Conservation (phyloP, 2,888 invertebrate species). For the Nipponacmea schrenckii region DNA sequence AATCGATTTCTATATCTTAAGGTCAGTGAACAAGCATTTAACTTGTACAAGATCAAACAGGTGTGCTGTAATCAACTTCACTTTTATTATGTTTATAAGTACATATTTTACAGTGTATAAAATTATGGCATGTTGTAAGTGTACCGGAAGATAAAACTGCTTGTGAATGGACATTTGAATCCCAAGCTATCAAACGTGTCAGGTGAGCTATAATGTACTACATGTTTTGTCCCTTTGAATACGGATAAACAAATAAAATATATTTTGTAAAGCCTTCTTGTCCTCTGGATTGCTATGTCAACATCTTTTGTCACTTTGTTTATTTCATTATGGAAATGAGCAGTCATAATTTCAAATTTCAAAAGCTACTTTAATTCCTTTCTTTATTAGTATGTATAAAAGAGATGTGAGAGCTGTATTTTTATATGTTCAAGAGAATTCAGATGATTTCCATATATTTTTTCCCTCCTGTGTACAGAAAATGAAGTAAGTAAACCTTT, state of each 20-base stretch:
- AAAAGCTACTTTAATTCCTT: too few species aligned
- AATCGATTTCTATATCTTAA: too few species aligned
- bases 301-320: too few species aligned
- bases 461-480: conserved; percentile 90
- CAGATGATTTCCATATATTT: conserved; percentile 90
- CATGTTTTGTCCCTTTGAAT: too few species aligned
- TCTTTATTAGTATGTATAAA: conserved; percentile 83
- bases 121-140: conserved; percentile 62
- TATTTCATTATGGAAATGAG: too few species aligned
- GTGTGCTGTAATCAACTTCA: too few species aligned
- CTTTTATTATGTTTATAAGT: background rate
- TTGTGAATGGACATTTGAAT: conserved; percentile 88
- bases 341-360: too few species aligned
- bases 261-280: too few species aligned
- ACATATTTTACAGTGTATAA: conserved; percentile 46
- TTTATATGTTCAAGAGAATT: conserved; percentile 96
- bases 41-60: too few species aligned
- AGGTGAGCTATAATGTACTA: conserved; percentile 70
- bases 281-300: too few species aligned
- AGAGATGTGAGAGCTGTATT: conserved; percentile 95
- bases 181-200: conserved; percentile 88
- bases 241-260: too few species aligned
- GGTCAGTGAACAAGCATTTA: too few species aligned
- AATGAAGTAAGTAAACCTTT: conserved; percentile 71
- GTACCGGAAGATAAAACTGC: conserved; percentile 43